A percentile compares a stretch with the other conserved stretches of the same genome.
These are phyloP conservation scores for Ciona savignyi DNA, from an alignment of 23 tunicate genomes.

Conservation along the genomic window DNA sequence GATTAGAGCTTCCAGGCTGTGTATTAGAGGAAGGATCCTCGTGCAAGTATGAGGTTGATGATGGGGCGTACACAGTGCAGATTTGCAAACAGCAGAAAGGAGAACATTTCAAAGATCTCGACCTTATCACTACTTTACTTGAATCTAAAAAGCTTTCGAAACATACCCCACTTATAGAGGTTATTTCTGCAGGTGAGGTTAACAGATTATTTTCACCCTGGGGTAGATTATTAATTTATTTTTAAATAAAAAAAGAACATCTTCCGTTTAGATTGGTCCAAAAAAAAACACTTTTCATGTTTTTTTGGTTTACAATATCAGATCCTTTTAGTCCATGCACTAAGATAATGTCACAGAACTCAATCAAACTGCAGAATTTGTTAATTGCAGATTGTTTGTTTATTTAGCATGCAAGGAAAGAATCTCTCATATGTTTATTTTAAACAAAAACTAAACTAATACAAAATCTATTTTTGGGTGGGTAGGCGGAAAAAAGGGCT, in stretches of 20 bases:
- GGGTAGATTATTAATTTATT: not conserved
- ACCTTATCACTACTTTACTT: slow-evolving; percentile 29
- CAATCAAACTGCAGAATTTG: no score
- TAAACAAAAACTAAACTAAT: no score
- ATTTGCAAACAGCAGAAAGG: slow-evolving; percentile 27
- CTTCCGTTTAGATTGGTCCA: no score
- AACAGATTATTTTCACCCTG: no score
- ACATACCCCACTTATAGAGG: slow-evolving; percentile 32
- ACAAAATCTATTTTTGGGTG: no score
- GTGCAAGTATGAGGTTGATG: slow-evolving; percentile 42
- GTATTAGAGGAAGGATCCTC: slow-evolving; percentile 48
- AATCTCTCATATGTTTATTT: no score
- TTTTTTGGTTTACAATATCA: not conserved
- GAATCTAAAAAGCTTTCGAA: slow-evolving; percentile 1
- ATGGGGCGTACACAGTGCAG: slow-evolving; percentile 31
- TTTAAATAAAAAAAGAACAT: not conserved
- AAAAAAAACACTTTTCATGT: no score
- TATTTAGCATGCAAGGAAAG: no score
- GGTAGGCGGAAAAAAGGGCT: no score
- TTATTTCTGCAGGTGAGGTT: slow-evolving; percentile 9
- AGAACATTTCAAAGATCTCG: slow-evolving; percentile 35
- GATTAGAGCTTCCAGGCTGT: slow-evolving; percentile 20
- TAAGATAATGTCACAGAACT: no score
- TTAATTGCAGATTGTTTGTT: no score
- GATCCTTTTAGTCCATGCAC: not conserved